Evolutionary conservation across 2,888 invertebrate genomes (phyloP).

Genomic region (Drosophila sordidapex): DNA sequence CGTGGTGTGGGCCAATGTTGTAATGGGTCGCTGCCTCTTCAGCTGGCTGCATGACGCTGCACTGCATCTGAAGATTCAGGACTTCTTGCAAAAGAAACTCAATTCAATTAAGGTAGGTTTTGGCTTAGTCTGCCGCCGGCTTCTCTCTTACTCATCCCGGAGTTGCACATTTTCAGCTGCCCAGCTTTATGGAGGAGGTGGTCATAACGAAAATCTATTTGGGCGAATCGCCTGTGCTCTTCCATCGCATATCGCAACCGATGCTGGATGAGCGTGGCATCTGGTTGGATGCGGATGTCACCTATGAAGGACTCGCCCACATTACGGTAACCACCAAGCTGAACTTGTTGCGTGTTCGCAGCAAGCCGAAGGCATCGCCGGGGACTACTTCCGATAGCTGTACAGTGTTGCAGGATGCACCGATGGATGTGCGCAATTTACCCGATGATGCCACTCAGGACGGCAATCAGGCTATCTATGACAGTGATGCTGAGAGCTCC

Average conservation of each 20-base stretch:
- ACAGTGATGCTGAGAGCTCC: conserved; percentile 84
- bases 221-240: conserved; percentile 88
- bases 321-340: conserved; percentile 94
- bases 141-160: fast-evolving
- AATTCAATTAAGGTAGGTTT: conserved; percentile 82
- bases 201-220: conserved; percentile 90
- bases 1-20: conserved; percentile 84
- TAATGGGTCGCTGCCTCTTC: conserved; percentile 83
- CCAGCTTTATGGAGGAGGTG: conserved; percentile 93
- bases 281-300: conserved; percentile 93
- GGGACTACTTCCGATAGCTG: conserved; percentile 14
- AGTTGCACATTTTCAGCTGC: conserved; percentile 85
- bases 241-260: conserved; percentile 88
- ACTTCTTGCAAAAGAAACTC: conserved; percentile 84
- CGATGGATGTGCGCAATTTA: conserved; percentile 30
- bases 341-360: conserved; percentile 86
- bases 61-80: conserved; percentile 82
- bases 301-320: conserved; percentile 90
- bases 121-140: too few species aligned
- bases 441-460: conserved; percentile 43
- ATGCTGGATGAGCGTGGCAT: conserved; percentile 91
- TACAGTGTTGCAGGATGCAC: conserved; percentile 20
- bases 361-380: conserved; percentile 54
- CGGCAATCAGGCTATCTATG: conserved; percentile 80
- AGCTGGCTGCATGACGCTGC: conserved; percentile 80